Evolutionary conservation across 2,888 invertebrate genomes (phyloP), one percentile per base, ranked within the genome.

Genomic region (Artemia sp.): DNA sequence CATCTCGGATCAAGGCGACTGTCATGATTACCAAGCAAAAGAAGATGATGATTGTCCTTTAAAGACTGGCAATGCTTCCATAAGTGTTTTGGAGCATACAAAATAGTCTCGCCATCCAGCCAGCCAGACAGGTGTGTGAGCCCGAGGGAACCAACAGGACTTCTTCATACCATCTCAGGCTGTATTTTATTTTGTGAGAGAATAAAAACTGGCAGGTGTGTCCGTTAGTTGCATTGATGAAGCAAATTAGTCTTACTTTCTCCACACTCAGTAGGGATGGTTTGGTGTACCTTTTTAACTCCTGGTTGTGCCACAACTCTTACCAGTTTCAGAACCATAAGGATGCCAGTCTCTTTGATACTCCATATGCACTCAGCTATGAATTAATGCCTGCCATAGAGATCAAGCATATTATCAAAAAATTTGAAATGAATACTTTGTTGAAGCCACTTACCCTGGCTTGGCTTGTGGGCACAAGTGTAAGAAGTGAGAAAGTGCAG

Each of bases 71-170:
- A 38, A 1, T 38, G 38, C 38, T 38, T 38, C 38, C 38, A 38
- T 38, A 38, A 38, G 38, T 38, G 38, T 38, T 38, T 1, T 38
- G 6, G 38, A 38, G 38, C 38, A 38, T 5, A 38, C 3, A 76
- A 69, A 73, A 78, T 78, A 24, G 76, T 69, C 64, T 76, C 74
- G 9, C 73, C 70, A 66, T 74, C 77, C 76, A 78, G 77, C 78
- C 77, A 78, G 50, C 78, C 78, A 68, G 74, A 74, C 69, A 75
- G 74, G 72, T 74, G 75, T 51, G 76, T 77, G 38, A 77, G 72
- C 51, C 76, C 77, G 68, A 77, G 72, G 64, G 76, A 76, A 66
- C 76, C 77, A 68, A 75, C 70, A 70, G 10, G 77, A 67, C 77
- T 77, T 72, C 75, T 76, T 70, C 73, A 73, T 38, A 77, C 71